phyloP scores from a whole-genome alignment of 2,888 invertebrate species.

The Plebejus melissa region DNA sequence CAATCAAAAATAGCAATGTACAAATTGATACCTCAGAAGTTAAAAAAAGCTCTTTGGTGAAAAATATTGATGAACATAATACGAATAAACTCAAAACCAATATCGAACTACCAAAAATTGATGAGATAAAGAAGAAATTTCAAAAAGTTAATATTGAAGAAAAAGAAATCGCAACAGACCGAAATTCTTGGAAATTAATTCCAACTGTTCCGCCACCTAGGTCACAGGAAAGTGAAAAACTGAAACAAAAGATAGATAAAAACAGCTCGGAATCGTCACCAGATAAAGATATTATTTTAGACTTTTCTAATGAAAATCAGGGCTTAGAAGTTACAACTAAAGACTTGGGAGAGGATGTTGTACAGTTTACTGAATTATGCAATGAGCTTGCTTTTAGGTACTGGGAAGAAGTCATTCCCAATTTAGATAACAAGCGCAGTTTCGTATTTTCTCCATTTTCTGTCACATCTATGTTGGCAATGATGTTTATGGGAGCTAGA shows the following conservation, averaged over 20 bases:
- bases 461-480: conserved; percentile 90
- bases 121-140: conserved; percentile 71
- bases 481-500: conserved; percentile 92
- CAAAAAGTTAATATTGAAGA: conserved; percentile 71
- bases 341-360: conserved; percentile 85
- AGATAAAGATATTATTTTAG: conserved; percentile 61
- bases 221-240: conserved; percentile 56
- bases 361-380: conserved; percentile 88
- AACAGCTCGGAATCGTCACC: conserved; percentile 46
- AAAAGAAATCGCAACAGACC: conserved; percentile 60
- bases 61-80: conserved; percentile 22
- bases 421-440: conserved; percentile 86
- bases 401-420: conserved; percentile 85
- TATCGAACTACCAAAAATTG: conserved; percentile 57
- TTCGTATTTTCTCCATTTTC: conserved; percentile 91
- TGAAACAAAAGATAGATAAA: conserved; percentile 58
- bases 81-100: conserved; percentile 30
- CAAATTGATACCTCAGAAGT: not conserved
- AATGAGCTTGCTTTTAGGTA: conserved; percentile 92
- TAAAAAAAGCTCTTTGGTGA: conserved; percentile 17
- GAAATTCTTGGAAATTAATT: conserved; percentile 79
- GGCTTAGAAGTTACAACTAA: conserved; percentile 88
- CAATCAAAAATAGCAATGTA: not conserved
- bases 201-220: conserved; percentile 77
- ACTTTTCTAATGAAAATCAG: conserved; percentile 73